Evolutionary conservation across 1,140 invertebrate genomes (phyloP).

Genomic region (Aphelinus atriplicis): DNA sequence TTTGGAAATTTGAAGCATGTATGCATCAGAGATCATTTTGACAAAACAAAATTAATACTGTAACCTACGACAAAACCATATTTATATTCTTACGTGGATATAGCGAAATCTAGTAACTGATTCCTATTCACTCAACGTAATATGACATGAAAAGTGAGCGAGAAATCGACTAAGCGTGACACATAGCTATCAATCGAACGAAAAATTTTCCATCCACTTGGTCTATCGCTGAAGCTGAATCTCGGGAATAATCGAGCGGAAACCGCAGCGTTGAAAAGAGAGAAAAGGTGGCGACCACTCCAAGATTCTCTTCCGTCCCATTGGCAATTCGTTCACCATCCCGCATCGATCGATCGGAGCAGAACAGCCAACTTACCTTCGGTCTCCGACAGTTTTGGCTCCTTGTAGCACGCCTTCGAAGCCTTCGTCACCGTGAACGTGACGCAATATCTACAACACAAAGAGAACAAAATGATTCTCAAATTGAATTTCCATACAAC

Average conservation of each 20-base stretch:
- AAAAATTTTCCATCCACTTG: conserved; percentile 26
- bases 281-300: conserved; percentile 12
- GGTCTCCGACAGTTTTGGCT: conserved; percentile 73
- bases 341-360: neutral
- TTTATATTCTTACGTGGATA: too few species aligned
- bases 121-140: too few species aligned
- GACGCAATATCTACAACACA: conserved; percentile 80
- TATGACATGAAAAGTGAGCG: too few species aligned
- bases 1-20: too few species aligned
- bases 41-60: too few species aligned
- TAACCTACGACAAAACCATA: too few species aligned
- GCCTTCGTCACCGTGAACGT: conserved; percentile 84
- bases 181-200: neutral
- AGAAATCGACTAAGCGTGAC: conserved; percentile 6
- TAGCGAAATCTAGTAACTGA: too few species aligned
- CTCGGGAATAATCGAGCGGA: conserved; percentile 34
- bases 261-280: conserved; percentile 11
- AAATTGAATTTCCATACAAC: too few species aligned
- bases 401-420: conserved; percentile 80
- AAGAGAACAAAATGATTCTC: neutral
- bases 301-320: conserved; percentile 2
- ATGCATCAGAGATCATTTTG: too few species aligned
- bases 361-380: conserved; percentile 72
- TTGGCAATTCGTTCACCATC: neutral
- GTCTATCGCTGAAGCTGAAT: conserved; percentile 1